Base-by-base conservation (phyloP, 2,113 vertebrate genomes). In the Ondatra zibethicus region DNA sequence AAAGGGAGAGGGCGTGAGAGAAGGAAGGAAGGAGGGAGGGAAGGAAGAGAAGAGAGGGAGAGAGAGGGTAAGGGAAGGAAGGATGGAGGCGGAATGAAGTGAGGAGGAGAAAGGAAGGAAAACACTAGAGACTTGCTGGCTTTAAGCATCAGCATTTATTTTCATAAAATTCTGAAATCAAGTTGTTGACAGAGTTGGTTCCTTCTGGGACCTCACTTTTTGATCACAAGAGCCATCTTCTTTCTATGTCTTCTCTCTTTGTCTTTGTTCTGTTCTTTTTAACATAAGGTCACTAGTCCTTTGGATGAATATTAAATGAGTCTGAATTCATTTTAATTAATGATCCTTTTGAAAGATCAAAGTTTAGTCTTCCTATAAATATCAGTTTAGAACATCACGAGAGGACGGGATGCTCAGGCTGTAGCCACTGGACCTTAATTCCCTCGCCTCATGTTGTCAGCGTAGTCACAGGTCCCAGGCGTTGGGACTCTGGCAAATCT, bases 121-220 rank as follows among this genome's bases (percentile, higher is more conserved):
- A 66, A n/a, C 42, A 33, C 16, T 65, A 70, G 17, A 72, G 31
- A 78, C 23, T 52, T 9, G 45, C 31, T 70, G 23, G 11, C 27
- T 96, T n/a, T 89, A 52, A 87, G 72, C 72, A 86, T 63, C 1
- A 75, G 36, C 39, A 31, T 70, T n/a, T 70, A 70, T 88, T 70
- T 78, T 82, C 68, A 92, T 70, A 72, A 61, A 81, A 45, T 95
- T 91, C 82, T 88, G 19, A 81, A 68, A 94, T 72, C 52, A 75
- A 84, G 5, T 25, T 39, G 1, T 78, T 61, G 17, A 4, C 47
- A 84, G 55, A 16, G 27, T 78, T 75, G 5, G 8, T 36, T 68
- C 61, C 36, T 73, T 25, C 78, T 50, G 68, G 68, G 52, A 29
- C 21, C 7, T 76, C 13, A 65, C 3, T n/a, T 47, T 13, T 72